Evolutionary conservation across 2,113 vertebrate species (phyloP), one percentile per base, ranked within the genome.

Genomic region (Dissostichus mawsoni): DNA sequence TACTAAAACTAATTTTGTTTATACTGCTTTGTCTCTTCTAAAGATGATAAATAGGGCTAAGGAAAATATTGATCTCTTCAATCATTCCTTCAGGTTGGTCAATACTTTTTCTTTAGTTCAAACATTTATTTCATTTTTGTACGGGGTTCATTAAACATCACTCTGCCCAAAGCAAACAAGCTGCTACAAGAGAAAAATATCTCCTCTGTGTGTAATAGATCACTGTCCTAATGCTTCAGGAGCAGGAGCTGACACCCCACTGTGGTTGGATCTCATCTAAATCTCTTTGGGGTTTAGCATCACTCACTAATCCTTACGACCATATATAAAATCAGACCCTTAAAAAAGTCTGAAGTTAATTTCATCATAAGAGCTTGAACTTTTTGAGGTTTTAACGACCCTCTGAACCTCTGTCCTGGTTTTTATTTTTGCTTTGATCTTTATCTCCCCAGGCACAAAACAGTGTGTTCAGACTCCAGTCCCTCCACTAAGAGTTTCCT

Each of bases 371-470:
- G 47, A 78, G 50, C 20, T 75, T 71, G 44, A 77, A 66, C 53
- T 73, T 62, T 81, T 55, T 50, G 17, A 61, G 41, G 45, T 71
- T 78, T 87, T 78, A 76, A 36, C 76, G 20, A 25, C 20, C 53
- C 9, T 58, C 59, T 70, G 50, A 73, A 57, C 71, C 62, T 68
- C 66, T 74, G 64, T 64, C 51, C 56, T 36, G 33, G 10, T 53
- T 87, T 81, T 81, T 13, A 81, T 69, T 78, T 66, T 4, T 41
- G 9, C 20, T 81, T 72, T 79, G 48, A 85, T 86, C 25, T 47
- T 63, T 62, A 72, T 72, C 76, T 76, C 56, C 16, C 48, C 23
- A 52, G 50, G 50, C 45, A 74, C 56, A 64, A 64, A 85, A 47
- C 29, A 18, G 16, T 66, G 41, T 57, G 23, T 52, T 74, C 33